Percentiles rank a stretch among this genome's conserved stretches.
phyloP scores from a whole-genome alignment of 2,888 invertebrate genomes.

The Schizotus pectinicornis region DNA sequence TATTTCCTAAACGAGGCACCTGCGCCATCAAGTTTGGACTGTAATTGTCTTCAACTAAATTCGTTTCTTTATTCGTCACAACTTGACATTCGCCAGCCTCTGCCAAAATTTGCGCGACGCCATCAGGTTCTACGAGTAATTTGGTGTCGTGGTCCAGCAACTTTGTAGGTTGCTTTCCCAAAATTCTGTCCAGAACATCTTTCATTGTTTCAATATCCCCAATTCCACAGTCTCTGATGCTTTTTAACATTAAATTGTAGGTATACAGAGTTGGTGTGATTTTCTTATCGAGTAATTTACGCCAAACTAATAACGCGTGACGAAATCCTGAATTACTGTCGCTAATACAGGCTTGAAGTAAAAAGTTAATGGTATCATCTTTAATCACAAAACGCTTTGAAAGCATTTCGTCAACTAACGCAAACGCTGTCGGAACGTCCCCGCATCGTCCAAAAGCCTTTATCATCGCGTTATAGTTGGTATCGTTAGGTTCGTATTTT shows the following conservation, averaged over 20 bases:
- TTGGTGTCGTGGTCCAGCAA: not conserved
- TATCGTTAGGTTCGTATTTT: slow-evolving; percentile 71
- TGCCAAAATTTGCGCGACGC: not conserved
- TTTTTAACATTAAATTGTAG: slow-evolving; percentile 82
- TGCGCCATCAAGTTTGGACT: slow-evolving; percentile 72
- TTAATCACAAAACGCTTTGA: slow-evolving; percentile 67
- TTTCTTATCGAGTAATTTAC: slow-evolving; percentile 72
- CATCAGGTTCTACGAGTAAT: slow-evolving; percentile 1
- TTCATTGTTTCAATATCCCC: slow-evolving; percentile 69
- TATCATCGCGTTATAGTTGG: slow-evolving; percentile 88
- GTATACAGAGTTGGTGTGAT: slow-evolving; percentile 74
- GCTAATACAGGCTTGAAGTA: slow-evolving; percentile 83
- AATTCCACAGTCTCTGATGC: slow-evolving; percentile 81
- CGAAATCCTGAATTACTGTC: slow-evolving; percentile 81
- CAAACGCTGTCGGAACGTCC: slow-evolving; percentile 77
- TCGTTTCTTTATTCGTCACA: not conserved
- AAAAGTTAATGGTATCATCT: slow-evolving; percentile 75
- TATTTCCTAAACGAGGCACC: slow-evolving; percentile 66
- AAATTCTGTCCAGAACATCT: slow-evolving; percentile 52
- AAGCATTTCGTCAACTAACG: slow-evolving; percentile 84
- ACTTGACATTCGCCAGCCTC: not conserved
- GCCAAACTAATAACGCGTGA: slow-evolving; percentile 85
- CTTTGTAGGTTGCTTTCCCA: slow-evolving; percentile 11
- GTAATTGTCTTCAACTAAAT: slow-evolving; percentile 9
- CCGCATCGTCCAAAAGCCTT: slow-evolving; percentile 89